phyloP scores from a whole-genome alignment of 2,113 vertebrate species.

The Pycnonotus jocosus region DNA sequence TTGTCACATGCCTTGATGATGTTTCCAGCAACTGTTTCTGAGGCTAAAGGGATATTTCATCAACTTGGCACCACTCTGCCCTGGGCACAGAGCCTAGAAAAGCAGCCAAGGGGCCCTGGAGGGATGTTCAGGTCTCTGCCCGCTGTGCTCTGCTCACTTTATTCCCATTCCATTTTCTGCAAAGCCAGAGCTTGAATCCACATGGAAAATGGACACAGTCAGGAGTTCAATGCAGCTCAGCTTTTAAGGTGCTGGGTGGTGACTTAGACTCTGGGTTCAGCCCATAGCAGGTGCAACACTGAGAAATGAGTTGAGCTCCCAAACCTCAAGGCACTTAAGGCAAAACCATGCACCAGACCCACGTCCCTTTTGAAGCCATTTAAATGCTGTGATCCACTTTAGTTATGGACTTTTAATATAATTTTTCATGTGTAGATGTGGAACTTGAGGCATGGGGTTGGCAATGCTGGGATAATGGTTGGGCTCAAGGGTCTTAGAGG shows the following conservation, averaged over 20 bases:
- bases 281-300: not conserved
- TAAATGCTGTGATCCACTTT: not conserved
- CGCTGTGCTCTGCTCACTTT: accelerated
- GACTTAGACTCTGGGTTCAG: not conserved
- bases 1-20: not conserved
- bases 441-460: not conserved
- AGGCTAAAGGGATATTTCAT: constrained; percentile 34
- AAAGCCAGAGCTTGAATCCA: not conserved
- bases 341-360: not conserved
- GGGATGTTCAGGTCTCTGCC: not conserved
- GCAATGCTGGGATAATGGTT: not conserved
- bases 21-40: constrained; percentile 40
- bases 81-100: constrained; percentile 24
- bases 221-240: not conserved
- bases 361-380: not conserved
- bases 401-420: not conserved
- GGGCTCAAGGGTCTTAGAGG: not conserved
- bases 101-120: constrained; percentile 3
- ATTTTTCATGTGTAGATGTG: not conserved
- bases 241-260: not conserved
- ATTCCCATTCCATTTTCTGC: not conserved
- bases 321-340: not conserved
- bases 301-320: not conserved
- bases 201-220: not conserved
- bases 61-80: not conserved